A percentile compares a stretch with the other conserved stretches of the same genome.
Evolutionary conservation across 2,888 invertebrate genomes (phyloP).

Genomic region (Polyploca ridens): DNA sequence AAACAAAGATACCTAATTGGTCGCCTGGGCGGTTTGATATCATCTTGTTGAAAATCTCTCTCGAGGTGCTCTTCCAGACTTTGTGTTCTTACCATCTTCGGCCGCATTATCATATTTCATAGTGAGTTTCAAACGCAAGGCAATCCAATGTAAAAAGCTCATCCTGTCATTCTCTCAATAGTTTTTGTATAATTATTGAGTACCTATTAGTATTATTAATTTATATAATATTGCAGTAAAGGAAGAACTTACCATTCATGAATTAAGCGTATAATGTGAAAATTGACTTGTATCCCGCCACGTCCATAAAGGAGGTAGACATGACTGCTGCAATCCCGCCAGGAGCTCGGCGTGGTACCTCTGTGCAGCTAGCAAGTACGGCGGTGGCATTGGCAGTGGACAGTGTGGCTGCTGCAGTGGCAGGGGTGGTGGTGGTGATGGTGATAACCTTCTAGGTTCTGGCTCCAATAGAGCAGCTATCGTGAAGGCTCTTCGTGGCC

Average conservation of each 20-base stretch:
- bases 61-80: no score
- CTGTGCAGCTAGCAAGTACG: conserved; percentile 75
- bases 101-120: neutral
- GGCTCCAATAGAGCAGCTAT: conserved; percentile 67
- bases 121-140: no score
- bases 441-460: conserved; percentile 57
- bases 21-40: no score
- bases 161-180: no score
- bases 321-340: conserved; percentile 78
- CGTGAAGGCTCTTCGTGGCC: conserved; percentile 66
- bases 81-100: neutral
- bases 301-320: conserved; percentile 77
- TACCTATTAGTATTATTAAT: no score
- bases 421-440: conserved; percentile 48
- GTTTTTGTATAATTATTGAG: no score
- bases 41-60: no score
- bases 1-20: no score
- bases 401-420: conserved; percentile 63
- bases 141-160: no score
- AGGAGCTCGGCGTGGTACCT: conserved; percentile 78
- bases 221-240: neutral
- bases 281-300: conserved; percentile 80
- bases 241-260: conserved; percentile 79
- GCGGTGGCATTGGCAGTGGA: conserved; percentile 71
- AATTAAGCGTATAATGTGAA: conserved; percentile 82